Conservation (phyloP, 2,113 vertebrate species). For the Steatornis caripensis region DNA sequence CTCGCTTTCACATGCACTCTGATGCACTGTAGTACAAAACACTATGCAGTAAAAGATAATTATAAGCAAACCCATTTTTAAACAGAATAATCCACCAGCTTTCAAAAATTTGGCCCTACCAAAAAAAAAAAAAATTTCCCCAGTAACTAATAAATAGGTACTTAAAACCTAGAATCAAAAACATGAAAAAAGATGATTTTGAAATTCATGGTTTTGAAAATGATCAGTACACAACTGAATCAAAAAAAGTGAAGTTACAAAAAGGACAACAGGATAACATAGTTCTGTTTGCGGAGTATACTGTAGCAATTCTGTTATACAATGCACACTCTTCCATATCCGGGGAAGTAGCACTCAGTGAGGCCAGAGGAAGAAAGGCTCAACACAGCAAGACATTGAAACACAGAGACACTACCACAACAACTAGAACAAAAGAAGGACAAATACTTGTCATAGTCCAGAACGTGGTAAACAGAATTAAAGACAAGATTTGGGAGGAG, state of each 20-base stretch:
- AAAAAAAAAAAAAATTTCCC: neutral
- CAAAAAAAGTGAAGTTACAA: neutral
- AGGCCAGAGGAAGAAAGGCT: neutral
- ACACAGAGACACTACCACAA: neutral
- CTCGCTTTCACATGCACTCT: neutral
- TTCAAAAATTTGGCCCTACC: neutral
- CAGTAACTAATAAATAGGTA: neutral
- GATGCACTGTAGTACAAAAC: neutral
- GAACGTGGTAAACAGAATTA: neutral
- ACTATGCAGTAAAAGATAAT: neutral
- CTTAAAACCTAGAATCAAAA: neutral
- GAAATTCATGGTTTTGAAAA: neutral
- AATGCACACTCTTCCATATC: neutral
- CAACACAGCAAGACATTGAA: neutral
- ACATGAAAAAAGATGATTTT: rapidly evolving
- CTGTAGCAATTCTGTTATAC: neutral
- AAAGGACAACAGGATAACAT: neutral
- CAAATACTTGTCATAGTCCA: neutral
- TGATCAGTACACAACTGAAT: rapidly evolving
- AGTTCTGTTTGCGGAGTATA: neutral
- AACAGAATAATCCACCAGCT: neutral
- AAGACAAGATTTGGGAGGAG: neutral
- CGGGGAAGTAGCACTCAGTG: neutral
- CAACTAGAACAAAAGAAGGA: neutral
- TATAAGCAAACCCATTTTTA: neutral